Base-by-base conservation (phyloP, 2,888 invertebrate genomes). In the Erebia aethiops region DNA sequence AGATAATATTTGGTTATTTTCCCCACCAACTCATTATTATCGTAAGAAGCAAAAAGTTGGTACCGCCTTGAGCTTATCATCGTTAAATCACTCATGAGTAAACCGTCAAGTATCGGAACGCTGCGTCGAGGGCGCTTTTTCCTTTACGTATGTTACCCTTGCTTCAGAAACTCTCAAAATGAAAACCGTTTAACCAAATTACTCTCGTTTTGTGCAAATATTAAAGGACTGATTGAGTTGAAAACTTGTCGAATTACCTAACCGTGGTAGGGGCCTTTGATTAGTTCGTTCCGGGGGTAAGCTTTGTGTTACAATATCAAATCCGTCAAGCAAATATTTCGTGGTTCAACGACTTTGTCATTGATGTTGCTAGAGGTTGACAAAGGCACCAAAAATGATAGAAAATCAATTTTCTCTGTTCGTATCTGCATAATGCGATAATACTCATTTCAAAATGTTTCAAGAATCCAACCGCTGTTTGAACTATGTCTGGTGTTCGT, bases 181-280 rank as follows among this genome's bases (percentile, higher is more conserved):
- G 80, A 80, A 81, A 85, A 84, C 80, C 82, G 80, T 85, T 86
- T 84, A 85, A 82, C 81, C 78, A 81, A 86, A 84, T 86, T 85
- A 87, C 84, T 87, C 84, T 83, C 81, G 79, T 86, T 88, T 86
- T 84, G 84, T 84, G 80, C 84, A 83, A 85, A 88, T 86, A 86
- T 86, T 82, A 85, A 82, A 83, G 81, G 81, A 77, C 80, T 84
- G 85, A 88, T 89, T 85, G 84, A 87, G 87, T 88, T 86, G 82
- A 80, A 80, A 89, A 89, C 84, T 90, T 84, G 80, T 64, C 64
- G 72, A 74, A 75, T 75, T 75, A 75, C 72, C 74, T 72, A 68
- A 60, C 71, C 72, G 71, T 69, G 74, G 74, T 71, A 62, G 69
- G 60, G 71, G 66, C 74, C 72, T 74, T 75, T 76, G 77, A 77